Base-by-base conservation (phyloP, 2,113 vertebrate genomes). In the Harpagus bidentatus region DNA sequence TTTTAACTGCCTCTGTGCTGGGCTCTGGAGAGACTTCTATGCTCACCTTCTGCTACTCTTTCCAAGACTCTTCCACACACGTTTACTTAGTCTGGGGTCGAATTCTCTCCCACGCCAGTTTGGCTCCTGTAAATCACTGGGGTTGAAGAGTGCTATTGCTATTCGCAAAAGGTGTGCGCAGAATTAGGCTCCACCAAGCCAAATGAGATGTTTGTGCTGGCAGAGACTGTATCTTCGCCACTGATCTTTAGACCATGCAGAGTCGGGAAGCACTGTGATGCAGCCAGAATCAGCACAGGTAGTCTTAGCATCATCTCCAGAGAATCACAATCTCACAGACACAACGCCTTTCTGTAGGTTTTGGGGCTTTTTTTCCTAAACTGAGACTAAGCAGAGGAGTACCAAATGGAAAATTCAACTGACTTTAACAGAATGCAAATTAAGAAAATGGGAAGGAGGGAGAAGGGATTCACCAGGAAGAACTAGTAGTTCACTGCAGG, bases 231-330 rank as follows among this genome's bases (percentile, higher is more conserved):
- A 9, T 48, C 62, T 43, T 71, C 66, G 31, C 17, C 32, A 4
- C 11, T 43, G 42, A 34, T 16, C 25, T 55, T 79, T 12, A 1
- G 4, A 2, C 36, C 16, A 1, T 5, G 4, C 13, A 18, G 34
- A 34, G 69, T 34, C 3, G 9, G n/a, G 40, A 55, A 22, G 16
- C 13, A 5, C 29, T 28, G 4, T 1, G 19, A 21, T 10, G 31
- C 21, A 69, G 40, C 22, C 47, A n/a, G 40, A 56, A 58, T 13
- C 4, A 2, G 32, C 34, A 20, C 4, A 7, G 40, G 3, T 17
- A 7, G 26, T 23, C 62, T 88, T 47, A 63, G 58, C 53, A 29
- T 32, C 79, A 20, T 18, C 52, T 59, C 61, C 70, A 42, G 70
- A 50, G 42, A 52, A 61, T 40, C 45, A 19, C 67, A 38, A 0